phyloP scores from a whole-genome alignment of 1,140 invertebrate species.

The Leptopilina boulardi region DNA sequence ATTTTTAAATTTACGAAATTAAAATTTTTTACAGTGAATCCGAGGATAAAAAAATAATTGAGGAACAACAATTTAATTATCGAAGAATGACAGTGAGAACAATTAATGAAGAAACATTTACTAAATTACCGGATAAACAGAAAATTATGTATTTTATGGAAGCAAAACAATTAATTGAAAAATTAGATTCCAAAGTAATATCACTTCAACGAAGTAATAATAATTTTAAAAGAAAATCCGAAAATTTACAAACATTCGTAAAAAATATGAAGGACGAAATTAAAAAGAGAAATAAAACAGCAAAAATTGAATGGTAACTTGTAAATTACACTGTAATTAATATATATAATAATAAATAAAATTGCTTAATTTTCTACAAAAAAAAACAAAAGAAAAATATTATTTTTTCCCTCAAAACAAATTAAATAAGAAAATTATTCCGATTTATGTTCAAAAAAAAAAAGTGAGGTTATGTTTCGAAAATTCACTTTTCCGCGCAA shows the following conservation, averaged over 20 bases:
- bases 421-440: background rate
- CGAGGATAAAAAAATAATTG: background rate
- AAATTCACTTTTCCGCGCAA: background rate
- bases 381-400: background rate
- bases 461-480: slow-evolving; percentile 19
- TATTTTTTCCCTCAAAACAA: too few relatives aligned
- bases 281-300: background rate
- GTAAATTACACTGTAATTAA: background rate
- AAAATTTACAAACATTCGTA: background rate
- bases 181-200: background rate
- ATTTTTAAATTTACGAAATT: too few relatives aligned
- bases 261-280: background rate
- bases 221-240: background rate
- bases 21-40: background rate
- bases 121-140: background rate
- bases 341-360: background rate
- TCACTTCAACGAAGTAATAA: background rate
- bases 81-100: background rate
- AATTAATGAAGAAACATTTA: background rate
- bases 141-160: slow-evolving; percentile 1
- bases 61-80: background rate
- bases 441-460: too few relatives aligned
- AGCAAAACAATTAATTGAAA: background rate
- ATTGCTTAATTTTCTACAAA: background rate
- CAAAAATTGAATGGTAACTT: background rate